phyloP scores from a whole-genome alignment of 2,888 invertebrate genomes.

The Nomada ferruginata region DNA sequence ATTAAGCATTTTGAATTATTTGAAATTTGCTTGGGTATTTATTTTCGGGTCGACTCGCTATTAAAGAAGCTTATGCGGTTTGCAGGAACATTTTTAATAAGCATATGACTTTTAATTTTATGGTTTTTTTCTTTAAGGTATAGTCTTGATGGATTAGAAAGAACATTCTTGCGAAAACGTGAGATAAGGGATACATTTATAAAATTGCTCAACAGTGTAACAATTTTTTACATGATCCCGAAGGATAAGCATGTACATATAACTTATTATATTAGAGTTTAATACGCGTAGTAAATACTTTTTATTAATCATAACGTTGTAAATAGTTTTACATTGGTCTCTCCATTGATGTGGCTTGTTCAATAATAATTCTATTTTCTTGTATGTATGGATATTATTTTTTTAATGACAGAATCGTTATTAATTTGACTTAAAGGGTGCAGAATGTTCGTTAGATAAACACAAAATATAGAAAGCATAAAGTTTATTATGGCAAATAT shows the following conservation, averaged over 20 bases:
- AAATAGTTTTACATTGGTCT: constrained; percentile 60
- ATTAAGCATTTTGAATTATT: constrained; percentile 33
- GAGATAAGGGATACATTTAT: constrained; percentile 16
- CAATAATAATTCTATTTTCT: constrained; percentile 61
- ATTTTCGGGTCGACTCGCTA: background rate
- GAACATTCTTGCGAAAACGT: background rate
- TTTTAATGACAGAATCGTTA: background rate
- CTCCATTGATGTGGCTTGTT: constrained; percentile 50
- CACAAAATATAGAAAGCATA: constrained; percentile 43
- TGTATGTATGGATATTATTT: background rate
- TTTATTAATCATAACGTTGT: constrained; percentile 53
- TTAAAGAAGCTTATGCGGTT: background rate
- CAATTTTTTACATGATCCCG: constrained; percentile 11
- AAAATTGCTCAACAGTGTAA: constrained; percentile 1
- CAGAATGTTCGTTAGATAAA: background rate
- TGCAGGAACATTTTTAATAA: background rate
- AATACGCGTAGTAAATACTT: constrained; percentile 37
- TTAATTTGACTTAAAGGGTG: background rate
- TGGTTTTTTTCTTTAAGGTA: background rate
- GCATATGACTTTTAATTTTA: background rate
- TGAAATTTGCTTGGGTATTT: constrained; percentile 3
- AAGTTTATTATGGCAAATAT: constrained; percentile 61
- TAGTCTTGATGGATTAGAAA: constrained; percentile 35
- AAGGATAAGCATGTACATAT: constrained; percentile 59
- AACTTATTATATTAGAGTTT: constrained; percentile 61